Evolutionary conservation across 1,140 invertebrate species (phyloP).

Genomic region (Meloidogyne hapla): DNA sequence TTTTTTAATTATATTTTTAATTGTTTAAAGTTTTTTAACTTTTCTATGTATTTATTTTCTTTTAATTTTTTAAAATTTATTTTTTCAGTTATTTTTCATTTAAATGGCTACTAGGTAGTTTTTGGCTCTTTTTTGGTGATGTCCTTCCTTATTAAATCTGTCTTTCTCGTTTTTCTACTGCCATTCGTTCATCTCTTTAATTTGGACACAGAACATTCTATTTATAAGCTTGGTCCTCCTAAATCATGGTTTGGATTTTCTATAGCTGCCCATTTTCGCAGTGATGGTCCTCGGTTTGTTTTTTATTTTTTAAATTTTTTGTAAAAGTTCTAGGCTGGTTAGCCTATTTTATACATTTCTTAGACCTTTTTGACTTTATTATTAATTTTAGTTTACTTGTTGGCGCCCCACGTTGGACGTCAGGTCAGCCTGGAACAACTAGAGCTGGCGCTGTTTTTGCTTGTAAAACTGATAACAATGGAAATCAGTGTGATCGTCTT

Average conservation of each 20-base stretch:
- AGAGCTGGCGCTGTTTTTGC: conserved; percentile 82
- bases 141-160: not conserved
- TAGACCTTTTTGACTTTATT: no score
- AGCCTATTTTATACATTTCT: no score
- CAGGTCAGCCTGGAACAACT: conserved; percentile 78
- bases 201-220: conserved; percentile 78
- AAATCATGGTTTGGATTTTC: conserved; percentile 85
- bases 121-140: no score
- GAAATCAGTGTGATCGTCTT: conserved; percentile 14
- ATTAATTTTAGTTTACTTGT: conserved; percentile 81
- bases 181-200: conserved; percentile 70
- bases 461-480: conserved; percentile 67
- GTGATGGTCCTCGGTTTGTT: conserved; percentile 49
- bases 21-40: not conserved
- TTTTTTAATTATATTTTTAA: not conserved
- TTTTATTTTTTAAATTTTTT: conserved; percentile 8
- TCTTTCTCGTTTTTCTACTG: not conserved
- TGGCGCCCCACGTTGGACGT: conserved; percentile 83
- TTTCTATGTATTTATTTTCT: not conserved
- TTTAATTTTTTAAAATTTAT: not conserved
- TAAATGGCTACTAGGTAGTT: no score
- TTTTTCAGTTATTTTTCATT: no score
- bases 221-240: conserved; percentile 74
- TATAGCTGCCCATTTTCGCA: conserved; percentile 74
- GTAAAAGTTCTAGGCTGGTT: no score